Base-by-base conservation (phyloP, 2,888 invertebrate genomes). In the Phyto melanocephala region DNA sequence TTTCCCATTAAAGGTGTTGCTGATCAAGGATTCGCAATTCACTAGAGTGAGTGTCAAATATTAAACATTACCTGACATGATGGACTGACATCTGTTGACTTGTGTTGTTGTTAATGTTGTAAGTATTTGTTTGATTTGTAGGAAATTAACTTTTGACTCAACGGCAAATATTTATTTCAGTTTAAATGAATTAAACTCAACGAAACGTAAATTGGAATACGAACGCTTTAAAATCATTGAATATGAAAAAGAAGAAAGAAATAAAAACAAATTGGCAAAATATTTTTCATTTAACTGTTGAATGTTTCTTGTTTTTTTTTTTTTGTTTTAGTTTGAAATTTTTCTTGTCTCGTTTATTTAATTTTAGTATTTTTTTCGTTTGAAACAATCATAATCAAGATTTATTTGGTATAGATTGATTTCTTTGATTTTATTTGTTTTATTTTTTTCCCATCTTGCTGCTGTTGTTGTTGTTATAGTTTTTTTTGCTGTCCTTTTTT, bases 361-460 rank as follows among this genome's bases (percentile, higher is more conserved):
- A 6, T 28, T 28, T 28, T 28, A 5, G 6, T 28, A 5, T 28
- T 6, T 28, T 28, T 56, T 60, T 70, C 62, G 35, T 35, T 74
- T 45, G 60, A 80, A 76, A 67, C 67, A 76, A 80, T 80, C 80
- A 79, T 82, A 79, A 71, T 79, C 60, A 67, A 67, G 82, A 82
- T 82, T 82, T 82, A 80, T 80, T 82, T 80, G 75, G 70, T 76
- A 54, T 60, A 82, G 80, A 82, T 80, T 82, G 82, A 79, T 82
- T 82, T 82, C 82, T 80, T 67, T 76, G 70, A 76, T 76, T 79
- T 79, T 72, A 62, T 79, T 40, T 60, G 58, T 65, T 63, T 54
- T 28, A 40, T 75, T 63, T 74, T 58, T 56, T 33, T 72, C 54
- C 42, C 10, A 42, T 74, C 20, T 17, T 63, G 47, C 22, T 17